phyloP scores from a whole-genome alignment of 2,888 invertebrate species.

The Dynastes maya region DNA sequence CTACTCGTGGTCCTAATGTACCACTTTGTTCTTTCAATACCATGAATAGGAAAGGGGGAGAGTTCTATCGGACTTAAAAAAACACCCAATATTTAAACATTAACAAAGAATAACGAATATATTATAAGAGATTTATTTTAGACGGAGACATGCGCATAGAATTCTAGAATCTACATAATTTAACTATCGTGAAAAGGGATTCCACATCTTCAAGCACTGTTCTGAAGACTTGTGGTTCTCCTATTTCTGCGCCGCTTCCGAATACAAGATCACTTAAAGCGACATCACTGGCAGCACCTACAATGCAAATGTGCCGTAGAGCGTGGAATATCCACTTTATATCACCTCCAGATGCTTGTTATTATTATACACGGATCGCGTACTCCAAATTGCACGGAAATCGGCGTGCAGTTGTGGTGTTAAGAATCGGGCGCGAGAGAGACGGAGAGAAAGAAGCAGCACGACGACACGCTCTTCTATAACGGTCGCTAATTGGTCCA shows the following conservation, averaged over 20 bases:
- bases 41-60: no score
- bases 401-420: not conserved
- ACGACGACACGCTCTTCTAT: slow-evolving; percentile 29
- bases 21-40: no score
- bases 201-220: no score
- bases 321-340: not conserved
- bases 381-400: slow-evolving; percentile 23
- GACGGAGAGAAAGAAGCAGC: not conserved
- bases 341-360: slow-evolving; percentile 21
- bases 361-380: slow-evolving; percentile 27
- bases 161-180: no score
- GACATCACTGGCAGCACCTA: not conserved
- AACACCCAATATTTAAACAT: no score
- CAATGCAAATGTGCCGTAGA: not conserved
- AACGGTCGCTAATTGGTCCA: slow-evolving; percentile 40
- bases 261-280: not conserved
- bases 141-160: no score
- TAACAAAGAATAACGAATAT: no score
- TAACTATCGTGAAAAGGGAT: no score
- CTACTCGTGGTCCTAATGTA: no score
- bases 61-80: no score
- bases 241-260: not conserved
- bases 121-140: no score
- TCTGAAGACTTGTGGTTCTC: not conserved
- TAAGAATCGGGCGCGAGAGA: not conserved